A percentile compares a stretch with the other conserved stretches of the same genome.
Evolutionary conservation across 92 coral and sea anemone species (phyloP).

Genomic region (Phenganax subtilis): DNA sequence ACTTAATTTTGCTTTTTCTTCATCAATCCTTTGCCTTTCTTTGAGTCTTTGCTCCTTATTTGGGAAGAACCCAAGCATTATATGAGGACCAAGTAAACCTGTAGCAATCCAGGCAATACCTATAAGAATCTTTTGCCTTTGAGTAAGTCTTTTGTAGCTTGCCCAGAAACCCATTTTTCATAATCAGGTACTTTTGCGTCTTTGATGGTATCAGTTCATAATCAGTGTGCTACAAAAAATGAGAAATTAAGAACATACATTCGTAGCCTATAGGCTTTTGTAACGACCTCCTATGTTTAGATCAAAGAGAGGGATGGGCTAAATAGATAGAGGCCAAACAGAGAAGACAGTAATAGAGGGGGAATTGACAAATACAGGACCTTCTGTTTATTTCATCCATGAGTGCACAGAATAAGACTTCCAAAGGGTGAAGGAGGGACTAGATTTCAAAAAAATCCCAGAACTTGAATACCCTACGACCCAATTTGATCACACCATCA

Average conservation of each 20-base stretch:
- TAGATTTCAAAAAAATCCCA: too few relatives aligned
- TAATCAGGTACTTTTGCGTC: not conserved
- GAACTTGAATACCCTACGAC: too few relatives aligned
- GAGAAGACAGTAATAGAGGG: too few relatives aligned
- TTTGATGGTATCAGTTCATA: not conserved
- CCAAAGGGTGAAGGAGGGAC: too few relatives aligned
- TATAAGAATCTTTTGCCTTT: conserved; percentile 58
- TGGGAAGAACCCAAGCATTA: conserved; percentile 53
- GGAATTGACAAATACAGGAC: too few relatives aligned
- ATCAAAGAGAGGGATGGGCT: too few relatives aligned
- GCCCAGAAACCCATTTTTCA: conserved; percentile 73
- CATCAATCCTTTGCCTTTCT: not conserved
- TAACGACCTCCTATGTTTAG: too few relatives aligned
- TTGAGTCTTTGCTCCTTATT: conserved; percentile 9
- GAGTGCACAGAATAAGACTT: too few relatives aligned
- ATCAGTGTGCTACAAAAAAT: not conserved
- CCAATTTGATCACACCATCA: too few relatives aligned
- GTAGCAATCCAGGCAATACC: conserved; percentile 72
- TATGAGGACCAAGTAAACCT: conserved; percentile 78
- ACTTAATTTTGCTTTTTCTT: conserved; percentile 22
- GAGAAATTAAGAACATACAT: conserved; percentile 6
- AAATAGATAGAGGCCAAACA: too few relatives aligned
- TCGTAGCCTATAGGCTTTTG: too few relatives aligned
- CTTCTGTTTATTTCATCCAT: too few relatives aligned
- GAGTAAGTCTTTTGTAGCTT: conserved; percentile 67